Base-by-base conservation (phyloP, 2,797 vertebrate genomes). In the Anguilla megastoma region DNA sequence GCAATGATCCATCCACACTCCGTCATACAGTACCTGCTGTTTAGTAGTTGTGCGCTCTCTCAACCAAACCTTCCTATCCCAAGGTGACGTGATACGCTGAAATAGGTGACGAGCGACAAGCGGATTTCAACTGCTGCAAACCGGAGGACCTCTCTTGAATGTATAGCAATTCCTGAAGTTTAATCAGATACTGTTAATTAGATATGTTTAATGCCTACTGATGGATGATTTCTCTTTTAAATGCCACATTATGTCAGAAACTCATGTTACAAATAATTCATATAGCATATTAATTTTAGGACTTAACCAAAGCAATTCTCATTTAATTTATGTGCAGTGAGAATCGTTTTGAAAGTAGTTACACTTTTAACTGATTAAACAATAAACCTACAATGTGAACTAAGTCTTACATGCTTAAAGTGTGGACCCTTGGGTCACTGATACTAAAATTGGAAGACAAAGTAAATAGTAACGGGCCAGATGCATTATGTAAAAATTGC, bases 51-150 rank as follows among this genome's bases (percentile, higher is more conserved):
- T 82, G 79, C 36, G 74, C 79, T 48, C 1, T 50, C 79, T 82
- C 79, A 82, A 82, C 79, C 79, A 50, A 82, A 50, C 79, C 48
- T 50, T 5, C 18, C 12, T 5, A 9, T 21, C 2, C 33, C 69
- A 33, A 33, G 36, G 33, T 41, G 33, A 76, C 74, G 74, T 21
- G 74, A 76, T 76, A 41, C 33, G 74, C 74, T 76, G 74, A 82
- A n/a, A 82, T 18, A 82, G 45, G 79, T 50, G 79, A 50, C 79
- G 45, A 36, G 74, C 16, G 74, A 82, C 79, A 82, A 58, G 56
- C 56, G 56, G 1, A 18, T 16, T 18, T 58, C 12, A 21, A 2
- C 41, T 82, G 79, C 18, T 10, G 41, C 45, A 9, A 14, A 18
- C 33, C 33, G 14, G 18, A 2, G 27, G 66, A 30, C 69, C 69